Evolutionary conservation across 2,888 invertebrate genomes (phyloP).

Genomic region (Metallyticus violacea): DNA sequence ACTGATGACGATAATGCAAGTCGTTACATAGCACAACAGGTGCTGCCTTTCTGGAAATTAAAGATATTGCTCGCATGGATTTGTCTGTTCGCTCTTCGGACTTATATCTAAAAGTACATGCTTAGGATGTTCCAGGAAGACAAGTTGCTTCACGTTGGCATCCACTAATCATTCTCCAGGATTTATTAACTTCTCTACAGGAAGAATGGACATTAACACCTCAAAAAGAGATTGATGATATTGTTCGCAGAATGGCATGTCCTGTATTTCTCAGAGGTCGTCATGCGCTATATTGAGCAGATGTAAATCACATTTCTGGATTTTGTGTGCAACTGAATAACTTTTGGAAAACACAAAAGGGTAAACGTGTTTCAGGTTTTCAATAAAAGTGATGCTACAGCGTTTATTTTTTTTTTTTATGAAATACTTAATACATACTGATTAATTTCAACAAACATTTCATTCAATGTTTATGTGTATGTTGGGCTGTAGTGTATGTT

Average conservation of each 20-base stretch:
- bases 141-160: neutral
- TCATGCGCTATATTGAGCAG: neutral
- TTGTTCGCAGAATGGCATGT: neutral
- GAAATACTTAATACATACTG: too few relatives aligned
- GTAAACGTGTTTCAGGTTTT: too few relatives aligned
- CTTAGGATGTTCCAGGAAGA: neutral
- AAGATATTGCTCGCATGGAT: neutral
- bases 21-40: neutral
- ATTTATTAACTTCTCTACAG: neutral
- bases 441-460: too few relatives aligned
- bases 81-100: neutral
- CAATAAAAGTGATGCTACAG: too few relatives aligned
- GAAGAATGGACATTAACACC: slow-evolving; percentile 6
- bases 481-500: too few relatives aligned
- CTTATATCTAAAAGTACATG: neutral
- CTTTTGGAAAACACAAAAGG: too few relatives aligned
- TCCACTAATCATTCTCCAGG: neutral
- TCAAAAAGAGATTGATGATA: neutral
- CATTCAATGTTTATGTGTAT: too few relatives aligned
- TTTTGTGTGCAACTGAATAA: too few relatives aligned
- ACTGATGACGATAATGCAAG: neutral
- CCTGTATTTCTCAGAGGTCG: slow-evolving; percentile 1
- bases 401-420: too few relatives aligned
- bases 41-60: too few relatives aligned
- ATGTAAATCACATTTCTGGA: too few relatives aligned